phyloP scores from a whole-genome alignment of 2,797 vertebrate species.

The Apogon talboti region DNA sequence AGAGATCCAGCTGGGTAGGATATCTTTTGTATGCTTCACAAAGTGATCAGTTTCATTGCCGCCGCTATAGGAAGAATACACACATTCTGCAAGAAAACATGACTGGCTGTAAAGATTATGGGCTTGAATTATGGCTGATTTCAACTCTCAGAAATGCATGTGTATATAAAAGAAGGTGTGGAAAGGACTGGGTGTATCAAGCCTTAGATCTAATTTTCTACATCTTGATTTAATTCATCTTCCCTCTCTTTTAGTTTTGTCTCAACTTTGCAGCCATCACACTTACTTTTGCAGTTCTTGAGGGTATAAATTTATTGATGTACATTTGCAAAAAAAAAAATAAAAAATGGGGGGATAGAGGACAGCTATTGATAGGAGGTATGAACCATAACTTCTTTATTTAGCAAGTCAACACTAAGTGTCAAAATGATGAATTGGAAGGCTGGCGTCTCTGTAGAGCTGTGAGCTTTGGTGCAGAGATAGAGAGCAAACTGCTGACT shows the following conservation, averaged over 20 bases:
- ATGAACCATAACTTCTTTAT: constrained; percentile 58
- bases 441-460: constrained; percentile 37
- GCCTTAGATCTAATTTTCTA: constrained; percentile 10
- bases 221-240: constrained; percentile 48
- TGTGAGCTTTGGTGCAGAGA: constrained; percentile 52
- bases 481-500: constrained; percentile 70
- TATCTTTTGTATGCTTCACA: background rate
- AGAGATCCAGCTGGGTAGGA: constrained; percentile 4
- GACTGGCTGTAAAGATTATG: constrained; percentile 3
- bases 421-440: constrained; percentile 65
- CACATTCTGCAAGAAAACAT: background rate
- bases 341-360: background rate
- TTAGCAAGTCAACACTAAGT: constrained; percentile 54
- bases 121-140: constrained; percentile 18
- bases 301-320: constrained; percentile 16
- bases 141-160: constrained; percentile 28
- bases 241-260: constrained; percentile 6
- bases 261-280: constrained; percentile 8
- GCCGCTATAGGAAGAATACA: background rate
- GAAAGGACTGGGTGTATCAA: background rate
- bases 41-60: background rate
- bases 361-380: constrained; percentile 49
- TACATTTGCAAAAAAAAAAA: constrained; percentile 10
- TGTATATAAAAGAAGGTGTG: constrained; percentile 19
- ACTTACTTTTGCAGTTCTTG: constrained; percentile 16